phyloP scores from a whole-genome alignment of 2,797 vertebrate species.

The Karalla daura region DNA sequence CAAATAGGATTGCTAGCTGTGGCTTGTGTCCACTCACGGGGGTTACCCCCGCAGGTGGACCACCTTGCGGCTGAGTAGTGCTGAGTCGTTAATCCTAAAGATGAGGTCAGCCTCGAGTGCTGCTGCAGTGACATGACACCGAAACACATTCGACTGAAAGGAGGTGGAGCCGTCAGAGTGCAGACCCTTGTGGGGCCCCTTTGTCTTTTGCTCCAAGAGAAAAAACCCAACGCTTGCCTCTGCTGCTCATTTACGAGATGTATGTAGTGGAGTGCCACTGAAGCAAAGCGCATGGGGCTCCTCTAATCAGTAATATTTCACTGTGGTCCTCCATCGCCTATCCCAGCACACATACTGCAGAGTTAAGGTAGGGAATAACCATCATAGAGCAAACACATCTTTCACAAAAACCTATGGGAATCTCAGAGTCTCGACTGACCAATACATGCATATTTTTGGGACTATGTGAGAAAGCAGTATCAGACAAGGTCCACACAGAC shows the following conservation, averaged over 20 bases:
- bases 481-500: too few relatives aligned
- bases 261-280: neutral
- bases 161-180: conserved; percentile 51
- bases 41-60: conserved; percentile 38
- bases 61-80: conserved; percentile 53
- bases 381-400: neutral
- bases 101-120: conserved; percentile 68
- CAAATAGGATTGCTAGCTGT: conserved; percentile 56
- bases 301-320: neutral
- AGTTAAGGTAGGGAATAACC: too few relatives aligned
- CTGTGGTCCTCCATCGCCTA: too few relatives aligned
- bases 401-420: neutral
- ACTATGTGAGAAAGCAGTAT: too few relatives aligned
- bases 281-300: neutral
- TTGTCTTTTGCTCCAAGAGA: too few relatives aligned
- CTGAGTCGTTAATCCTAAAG: conserved; percentile 66
- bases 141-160: conserved; percentile 48
- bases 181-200: conserved; percentile 45
- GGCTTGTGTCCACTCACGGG: conserved; percentile 45
- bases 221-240: conserved; percentile 4
- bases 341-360: too few relatives aligned
- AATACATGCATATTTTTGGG: too few relatives aligned
- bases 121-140: conserved; percentile 24
- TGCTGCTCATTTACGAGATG: neutral
- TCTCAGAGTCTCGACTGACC: too few relatives aligned